Evolutionary conservation across 1,140 invertebrate genomes (phyloP), one percentile per base, ranked within the genome.

Genomic region (Lucilia cuprina): DNA sequence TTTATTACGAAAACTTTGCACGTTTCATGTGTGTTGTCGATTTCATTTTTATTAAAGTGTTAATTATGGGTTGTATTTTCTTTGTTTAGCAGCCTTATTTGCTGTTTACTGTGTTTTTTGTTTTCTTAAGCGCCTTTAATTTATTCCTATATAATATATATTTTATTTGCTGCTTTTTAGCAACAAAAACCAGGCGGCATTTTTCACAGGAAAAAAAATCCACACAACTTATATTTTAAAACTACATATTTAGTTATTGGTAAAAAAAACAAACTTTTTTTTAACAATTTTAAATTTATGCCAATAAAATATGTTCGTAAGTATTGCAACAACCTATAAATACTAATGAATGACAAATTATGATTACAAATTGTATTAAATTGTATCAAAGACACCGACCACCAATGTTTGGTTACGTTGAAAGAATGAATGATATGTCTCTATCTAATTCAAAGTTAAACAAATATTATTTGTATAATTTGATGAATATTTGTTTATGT

Each of bases 101-200:
- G 41, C 41, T 41, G 41, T 5, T 41, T 41, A 41, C 41, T 5
- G 41, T 60, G 14, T 60, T 0, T 60, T 60, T n/a, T n/a, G n/a
- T n/a, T 60, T 60, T 60, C 7, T 41, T n/a, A 70, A 70, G n/a
- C 65, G 65, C 65, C 65, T 70, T 70, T 70, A 70, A 70, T 70
- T 70, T 70, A 70, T 70, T 70, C 55, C 0, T 17, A 8, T 21
- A 70, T 70, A n/a, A n/a, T 70, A 10, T 19, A 21, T 9, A 70
- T 21, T 21, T 70, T 17, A 70, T 21, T 21, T 9, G n/a, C 19
- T 21, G 21, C 2, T 21, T 70, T 30, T 30, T 21, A 70, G 41
- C 41, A 30, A 49, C 12, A 5, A 14, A 17, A 55, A 55, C 50
- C 7, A 55, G 65, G 65, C 65, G 65, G 65, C 65, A 21, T 70